phyloP scores from a whole-genome alignment of 1,140 invertebrate species.

The Nixonia krombeini region DNA sequence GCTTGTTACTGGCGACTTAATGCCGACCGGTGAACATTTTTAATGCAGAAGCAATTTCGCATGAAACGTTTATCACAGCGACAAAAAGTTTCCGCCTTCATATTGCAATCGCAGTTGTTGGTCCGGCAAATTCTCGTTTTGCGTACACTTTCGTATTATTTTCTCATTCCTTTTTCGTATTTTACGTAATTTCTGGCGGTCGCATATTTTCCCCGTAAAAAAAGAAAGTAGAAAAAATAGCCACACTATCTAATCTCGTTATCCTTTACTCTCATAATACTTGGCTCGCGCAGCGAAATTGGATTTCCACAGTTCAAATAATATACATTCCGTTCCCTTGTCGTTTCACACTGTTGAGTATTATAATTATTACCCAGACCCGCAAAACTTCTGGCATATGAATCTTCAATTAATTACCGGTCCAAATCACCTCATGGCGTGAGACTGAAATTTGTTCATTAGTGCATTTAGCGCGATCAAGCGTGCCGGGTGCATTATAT shows the following conservation, averaged over 20 bases:
- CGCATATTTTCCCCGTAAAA: slow-evolving; percentile 22
- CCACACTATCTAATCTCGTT: slow-evolving; percentile 24
- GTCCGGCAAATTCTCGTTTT: no score
- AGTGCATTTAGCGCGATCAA: not conserved
- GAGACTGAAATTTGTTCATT: slow-evolving; percentile 23
- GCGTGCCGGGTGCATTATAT: slow-evolving; percentile 17
- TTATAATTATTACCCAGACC: slow-evolving; percentile 12
- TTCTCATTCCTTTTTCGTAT: no score
- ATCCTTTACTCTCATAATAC: slow-evolving; percentile 23
- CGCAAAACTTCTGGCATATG: not conserved
- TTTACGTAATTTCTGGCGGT: slow-evolving; percentile 6
- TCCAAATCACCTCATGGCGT: slow-evolving; percentile 25
- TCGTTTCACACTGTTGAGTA: not conserved
- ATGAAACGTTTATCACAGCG: no score
- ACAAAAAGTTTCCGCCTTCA: no score
- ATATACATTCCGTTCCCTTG: slow-evolving; percentile 3
- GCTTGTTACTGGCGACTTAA: no score
- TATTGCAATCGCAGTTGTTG: no score
- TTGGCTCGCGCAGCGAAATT: slow-evolving; percentile 21
- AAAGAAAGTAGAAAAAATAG: not conserved
- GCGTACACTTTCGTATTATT: not conserved
- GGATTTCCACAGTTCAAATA: slow-evolving; percentile 31
- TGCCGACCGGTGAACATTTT: no score
- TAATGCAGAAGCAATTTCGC: no score
- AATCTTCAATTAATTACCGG: slow-evolving; percentile 25